phyloP scores from a whole-genome alignment of 2,797 vertebrate species.

The Neoniphon sammara region DNA sequence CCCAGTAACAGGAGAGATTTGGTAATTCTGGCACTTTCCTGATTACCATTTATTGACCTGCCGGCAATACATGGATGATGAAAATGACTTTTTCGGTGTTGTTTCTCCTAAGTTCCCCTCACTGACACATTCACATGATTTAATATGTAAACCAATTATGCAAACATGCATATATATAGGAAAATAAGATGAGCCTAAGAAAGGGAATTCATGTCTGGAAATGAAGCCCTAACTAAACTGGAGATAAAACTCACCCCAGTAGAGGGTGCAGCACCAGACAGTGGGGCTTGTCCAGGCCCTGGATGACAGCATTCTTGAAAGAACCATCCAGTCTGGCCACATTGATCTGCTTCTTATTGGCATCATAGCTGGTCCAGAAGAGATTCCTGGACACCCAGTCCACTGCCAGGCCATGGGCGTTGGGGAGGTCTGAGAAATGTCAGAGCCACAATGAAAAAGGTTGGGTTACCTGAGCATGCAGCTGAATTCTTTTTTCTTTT shows the following conservation, averaged over 20 bases:
- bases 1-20: too few species aligned
- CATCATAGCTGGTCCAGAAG: slow-evolving; percentile 97
- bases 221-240: not conserved
- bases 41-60: too few species aligned
- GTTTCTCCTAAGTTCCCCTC: too few species aligned
- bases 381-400: slow-evolving; percentile 98
- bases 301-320: slow-evolving; percentile 96
- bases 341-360: slow-evolving; percentile 97
- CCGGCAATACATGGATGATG: too few species aligned
- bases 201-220: not conserved
- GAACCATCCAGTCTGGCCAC: slow-evolving; percentile 96
- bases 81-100: too few species aligned
- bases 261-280: slow-evolving; percentile 92
- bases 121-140: too few species aligned
- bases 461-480: not conserved
- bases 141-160: too few species aligned
- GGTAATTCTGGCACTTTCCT: too few species aligned
- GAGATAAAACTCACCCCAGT: slow-evolving; percentile 64
- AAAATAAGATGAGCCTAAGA: slow-evolving; percentile 5
- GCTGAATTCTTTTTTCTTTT: too few species aligned
- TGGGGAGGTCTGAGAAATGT: slow-evolving; percentile 88
- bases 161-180: not conserved
- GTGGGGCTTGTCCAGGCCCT: slow-evolving; percentile 95
- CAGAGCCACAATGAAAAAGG: slow-evolving; percentile 1
- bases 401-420: slow-evolving; percentile 93